Evolutionary conservation across 2,113 vertebrate genomes (phyloP).

Genomic region (Microcebus jonahi): DNA sequence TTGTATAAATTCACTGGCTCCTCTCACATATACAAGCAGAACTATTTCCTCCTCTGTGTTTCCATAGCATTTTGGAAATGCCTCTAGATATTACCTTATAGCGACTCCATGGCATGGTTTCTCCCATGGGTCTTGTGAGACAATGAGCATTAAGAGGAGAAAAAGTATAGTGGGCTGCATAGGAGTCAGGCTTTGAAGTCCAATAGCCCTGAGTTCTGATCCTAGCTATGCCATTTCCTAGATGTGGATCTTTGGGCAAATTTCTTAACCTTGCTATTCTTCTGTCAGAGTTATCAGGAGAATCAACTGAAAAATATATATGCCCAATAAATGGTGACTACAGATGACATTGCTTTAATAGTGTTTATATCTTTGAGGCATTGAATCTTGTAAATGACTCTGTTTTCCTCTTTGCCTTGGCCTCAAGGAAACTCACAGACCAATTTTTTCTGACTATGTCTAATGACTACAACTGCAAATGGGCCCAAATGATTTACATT

Average conservation of each 20-base stretch:
- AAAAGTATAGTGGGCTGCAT: accelerated
- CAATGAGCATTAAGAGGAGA: no score
- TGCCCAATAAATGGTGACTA: neutral
- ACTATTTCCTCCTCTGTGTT: neutral
- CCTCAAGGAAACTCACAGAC: neutral
- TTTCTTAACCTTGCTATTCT: neutral
- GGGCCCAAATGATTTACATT: neutral
- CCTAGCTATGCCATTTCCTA: neutral
- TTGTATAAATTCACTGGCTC: neutral
- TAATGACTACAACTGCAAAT: neutral
- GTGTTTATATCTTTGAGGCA: neutral
- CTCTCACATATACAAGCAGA: neutral
- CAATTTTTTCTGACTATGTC: neutral
- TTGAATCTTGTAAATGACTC: neutral
- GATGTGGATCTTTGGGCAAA: neutral
- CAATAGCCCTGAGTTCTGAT: neutral
- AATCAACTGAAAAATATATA: neutral
- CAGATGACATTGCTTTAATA: neutral
- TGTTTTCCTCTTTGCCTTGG: neutral
- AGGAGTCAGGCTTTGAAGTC: neutral
- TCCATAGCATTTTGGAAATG: neutral
- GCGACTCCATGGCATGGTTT: neutral
- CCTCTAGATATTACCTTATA: neutral
- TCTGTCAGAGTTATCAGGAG: neutral
- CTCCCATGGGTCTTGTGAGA: neutral